phyloP scores from a whole-genome alignment of 2,797 vertebrate species.

The Arremon aurantiirostris region DNA sequence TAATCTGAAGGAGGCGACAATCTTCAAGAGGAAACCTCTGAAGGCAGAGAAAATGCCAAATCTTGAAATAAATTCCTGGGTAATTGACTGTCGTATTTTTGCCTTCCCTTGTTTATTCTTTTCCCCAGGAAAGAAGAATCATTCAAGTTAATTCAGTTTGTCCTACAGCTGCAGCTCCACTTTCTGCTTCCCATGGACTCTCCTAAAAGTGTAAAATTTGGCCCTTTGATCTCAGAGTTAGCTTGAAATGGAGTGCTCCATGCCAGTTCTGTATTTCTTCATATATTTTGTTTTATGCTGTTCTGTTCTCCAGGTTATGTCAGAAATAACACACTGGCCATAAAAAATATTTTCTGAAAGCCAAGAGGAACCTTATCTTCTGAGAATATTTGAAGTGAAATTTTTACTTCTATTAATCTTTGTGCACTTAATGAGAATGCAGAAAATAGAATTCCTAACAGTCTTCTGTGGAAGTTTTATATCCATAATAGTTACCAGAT shows the following conservation, averaged over 20 bases:
- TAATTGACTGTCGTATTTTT: background rate
- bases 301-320: background rate
- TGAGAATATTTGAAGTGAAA: background rate
- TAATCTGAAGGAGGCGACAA: background rate
- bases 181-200: background rate
- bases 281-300: background rate
- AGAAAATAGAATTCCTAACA: background rate
- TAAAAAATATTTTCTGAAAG: background rate
- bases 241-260: background rate
- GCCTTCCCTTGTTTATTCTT: background rate
- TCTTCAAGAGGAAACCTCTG: background rate
- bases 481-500: background rate
- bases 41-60: background rate
- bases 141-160: background rate
- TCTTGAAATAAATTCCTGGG: background rate
- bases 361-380: background rate
- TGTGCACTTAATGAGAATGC: background rate
- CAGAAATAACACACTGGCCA: background rate
- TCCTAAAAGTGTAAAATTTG: background rate
- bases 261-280: background rate
- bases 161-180: background rate
- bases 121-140: background rate
- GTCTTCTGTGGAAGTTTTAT: background rate
- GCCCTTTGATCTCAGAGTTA: background rate
- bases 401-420: background rate